Evolutionary conservation across 2,888 invertebrate species (phyloP).

Genomic region (Lapara coniferarum): DNA sequence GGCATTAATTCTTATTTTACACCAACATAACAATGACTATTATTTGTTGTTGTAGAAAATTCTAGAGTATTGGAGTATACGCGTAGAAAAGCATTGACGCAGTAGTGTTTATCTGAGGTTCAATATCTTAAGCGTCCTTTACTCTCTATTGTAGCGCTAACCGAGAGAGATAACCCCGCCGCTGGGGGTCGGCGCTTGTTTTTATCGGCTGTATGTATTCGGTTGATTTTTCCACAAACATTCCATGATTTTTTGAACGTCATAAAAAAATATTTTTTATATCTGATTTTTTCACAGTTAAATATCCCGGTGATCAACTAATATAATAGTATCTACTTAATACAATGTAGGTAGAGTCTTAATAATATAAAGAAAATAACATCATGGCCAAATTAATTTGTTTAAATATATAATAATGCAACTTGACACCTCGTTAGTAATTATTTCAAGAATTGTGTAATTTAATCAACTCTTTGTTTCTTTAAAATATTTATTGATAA

Average conservation of each 20-base stretch:
- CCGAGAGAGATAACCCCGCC: slow-evolving; percentile 64
- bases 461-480: too few relatives aligned
- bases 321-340: background rate
- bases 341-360: background rate
- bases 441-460: too few relatives aligned
- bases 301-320: too few relatives aligned
- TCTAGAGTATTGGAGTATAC: slow-evolving; percentile 12
- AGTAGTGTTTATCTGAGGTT: slow-evolving; percentile 19
- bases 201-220: slow-evolving; percentile 59
- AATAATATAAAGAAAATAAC: background rate
- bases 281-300: too few relatives aligned
- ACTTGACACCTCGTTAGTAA: too few relatives aligned
- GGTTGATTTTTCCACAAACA: background rate
- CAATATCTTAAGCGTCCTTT: slow-evolving; percentile 49
- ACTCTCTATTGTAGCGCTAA: slow-evolving; percentile 51
- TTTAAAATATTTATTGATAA: too few relatives aligned
- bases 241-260: background rate
- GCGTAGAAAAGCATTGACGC: slow-evolving; percentile 9
- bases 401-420: too few relatives aligned
- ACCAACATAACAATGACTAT: background rate
- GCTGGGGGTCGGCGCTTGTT: slow-evolving; percentile 63
- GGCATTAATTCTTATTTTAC: too few relatives aligned
- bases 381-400: too few relatives aligned
- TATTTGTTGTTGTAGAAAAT: slow-evolving; percentile 4
- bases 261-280: too few relatives aligned